These are phyloP conservation scores for human (Homo sapiens) DNA, from an alignment of 2,113 vertebrate genomes.

Conservation along the genomic window DNA sequence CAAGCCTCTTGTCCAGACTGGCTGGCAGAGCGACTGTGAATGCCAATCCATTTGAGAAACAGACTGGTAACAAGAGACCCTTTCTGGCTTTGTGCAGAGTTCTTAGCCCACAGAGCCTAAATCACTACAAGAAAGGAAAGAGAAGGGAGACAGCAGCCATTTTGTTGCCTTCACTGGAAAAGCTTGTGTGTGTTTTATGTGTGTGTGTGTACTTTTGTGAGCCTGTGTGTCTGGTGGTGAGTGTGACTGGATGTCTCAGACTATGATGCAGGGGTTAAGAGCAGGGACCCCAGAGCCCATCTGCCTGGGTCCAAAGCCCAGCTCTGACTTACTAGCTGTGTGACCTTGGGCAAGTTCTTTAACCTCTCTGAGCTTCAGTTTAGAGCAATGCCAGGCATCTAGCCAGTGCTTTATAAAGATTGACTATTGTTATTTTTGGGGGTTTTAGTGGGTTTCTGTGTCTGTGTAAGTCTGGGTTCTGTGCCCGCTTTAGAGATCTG, in stretches of 20 bases:
- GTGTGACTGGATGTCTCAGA: neutral
- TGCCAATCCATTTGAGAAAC: neutral
- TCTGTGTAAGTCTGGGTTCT: neutral
- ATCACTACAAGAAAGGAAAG: neutral
- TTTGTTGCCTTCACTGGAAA: neutral
- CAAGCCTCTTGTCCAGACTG: neutral
- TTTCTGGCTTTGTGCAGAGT: neutral
- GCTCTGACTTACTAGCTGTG: neutral
- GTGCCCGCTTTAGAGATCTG: neutral
- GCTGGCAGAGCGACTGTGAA: neutral
- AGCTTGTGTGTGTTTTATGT: neutral
- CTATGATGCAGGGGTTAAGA: neutral
- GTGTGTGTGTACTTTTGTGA: neutral
- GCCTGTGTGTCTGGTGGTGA: neutral
- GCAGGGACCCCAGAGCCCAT: neutral
- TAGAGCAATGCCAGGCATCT: neutral
- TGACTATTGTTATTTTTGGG: neutral
- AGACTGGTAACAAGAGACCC: neutral
- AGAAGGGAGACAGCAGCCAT: neutral
- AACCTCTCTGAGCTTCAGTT: slow-evolving; percentile 16
- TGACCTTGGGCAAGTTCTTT: neutral
- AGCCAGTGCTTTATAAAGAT: neutral
- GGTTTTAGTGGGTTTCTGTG: neutral
- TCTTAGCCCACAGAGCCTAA: neutral
- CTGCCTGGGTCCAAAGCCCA: neutral